phyloP scores from a whole-genome alignment of 2,113 vertebrate species.

The Phalacrocorax carbo region DNA sequence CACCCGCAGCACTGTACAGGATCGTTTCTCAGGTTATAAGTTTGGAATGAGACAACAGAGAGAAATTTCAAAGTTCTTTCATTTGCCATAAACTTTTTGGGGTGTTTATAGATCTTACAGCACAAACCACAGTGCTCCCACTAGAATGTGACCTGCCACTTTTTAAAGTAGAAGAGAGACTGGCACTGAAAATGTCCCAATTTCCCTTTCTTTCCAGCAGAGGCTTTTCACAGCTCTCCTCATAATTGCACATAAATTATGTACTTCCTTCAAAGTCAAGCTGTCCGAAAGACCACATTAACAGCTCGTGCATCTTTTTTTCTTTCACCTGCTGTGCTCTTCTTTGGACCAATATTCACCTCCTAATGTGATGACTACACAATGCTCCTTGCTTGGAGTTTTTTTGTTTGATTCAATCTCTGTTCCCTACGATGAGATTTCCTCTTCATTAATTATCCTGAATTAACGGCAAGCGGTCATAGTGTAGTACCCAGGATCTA shows the following conservation, averaged over 20 bases:
- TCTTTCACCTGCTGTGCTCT: slow-evolving; percentile 52
- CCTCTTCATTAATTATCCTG: slow-evolving; percentile 37
- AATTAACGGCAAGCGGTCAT: slow-evolving; percentile 7
- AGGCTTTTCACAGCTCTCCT: slow-evolving; percentile 49
- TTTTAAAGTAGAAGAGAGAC: slow-evolving; percentile 28
- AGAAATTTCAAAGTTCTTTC: slow-evolving; percentile 1
- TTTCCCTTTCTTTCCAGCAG: slow-evolving; percentile 41
- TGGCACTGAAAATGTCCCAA: slow-evolving; percentile 16
- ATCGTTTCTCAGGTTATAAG: neutral
- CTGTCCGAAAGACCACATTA: slow-evolving; percentile 52
- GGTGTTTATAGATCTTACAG: slow-evolving; percentile 5
- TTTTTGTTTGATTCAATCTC: neutral
- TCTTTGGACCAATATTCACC: slow-evolving; percentile 38
- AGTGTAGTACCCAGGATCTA: neutral
- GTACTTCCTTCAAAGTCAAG: slow-evolving; percentile 41
- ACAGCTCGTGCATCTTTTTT: slow-evolving; percentile 39
- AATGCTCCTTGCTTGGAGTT: neutral
- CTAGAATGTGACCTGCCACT: neutral
- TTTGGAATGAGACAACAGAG: neutral
- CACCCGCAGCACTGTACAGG: neutral
- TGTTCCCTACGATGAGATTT: neutral
- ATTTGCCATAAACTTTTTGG: slow-evolving; percentile 1
- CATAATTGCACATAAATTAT: slow-evolving; percentile 61
- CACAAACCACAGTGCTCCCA: slow-evolving; percentile 5
- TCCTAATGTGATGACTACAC: slow-evolving; percentile 4